Evolutionary conservation across 2,113 vertebrate species (phyloP).

Genomic region (Phaethornis superciliosus): DNA sequence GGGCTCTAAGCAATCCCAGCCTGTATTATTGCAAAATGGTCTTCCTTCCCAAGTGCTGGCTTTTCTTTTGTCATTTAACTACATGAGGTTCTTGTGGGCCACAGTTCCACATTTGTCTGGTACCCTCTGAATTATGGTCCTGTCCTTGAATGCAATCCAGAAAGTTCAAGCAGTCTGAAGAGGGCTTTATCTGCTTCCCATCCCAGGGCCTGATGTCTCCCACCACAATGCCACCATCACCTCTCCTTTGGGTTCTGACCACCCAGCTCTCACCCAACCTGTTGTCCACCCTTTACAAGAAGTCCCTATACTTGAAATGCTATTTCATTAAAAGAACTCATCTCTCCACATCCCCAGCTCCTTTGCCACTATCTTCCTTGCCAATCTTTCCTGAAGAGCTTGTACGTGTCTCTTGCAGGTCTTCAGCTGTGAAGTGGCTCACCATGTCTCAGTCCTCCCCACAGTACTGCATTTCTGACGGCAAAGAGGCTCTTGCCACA

Average conservation of each 20-base stretch:
- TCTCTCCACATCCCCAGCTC: background rate
- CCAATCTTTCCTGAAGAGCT: background rate
- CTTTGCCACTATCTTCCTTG: background rate
- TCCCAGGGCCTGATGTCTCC: accelerated
- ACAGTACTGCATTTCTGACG: background rate
- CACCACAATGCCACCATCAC: background rate
- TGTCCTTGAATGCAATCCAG: background rate
- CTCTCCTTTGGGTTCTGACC: background rate
- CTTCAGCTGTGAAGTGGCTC: background rate
- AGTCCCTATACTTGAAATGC: background rate
- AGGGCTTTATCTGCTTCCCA: background rate
- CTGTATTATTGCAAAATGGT: background rate
- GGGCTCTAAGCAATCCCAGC: background rate
- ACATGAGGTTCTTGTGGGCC: background rate
- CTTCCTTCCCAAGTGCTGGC: background rate
- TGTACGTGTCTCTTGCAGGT: background rate
- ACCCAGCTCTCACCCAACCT: background rate
- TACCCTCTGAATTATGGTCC: background rate
- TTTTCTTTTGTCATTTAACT: background rate
- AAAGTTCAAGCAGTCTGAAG: background rate
- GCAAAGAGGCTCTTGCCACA: background rate
- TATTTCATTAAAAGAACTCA: background rate
- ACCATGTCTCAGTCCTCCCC: background rate
- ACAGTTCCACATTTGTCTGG: background rate
- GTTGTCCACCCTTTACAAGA: background rate